Base-by-base conservation (phyloP, 2,113 vertebrate genomes). In the Todiramphus chloris region DNA sequence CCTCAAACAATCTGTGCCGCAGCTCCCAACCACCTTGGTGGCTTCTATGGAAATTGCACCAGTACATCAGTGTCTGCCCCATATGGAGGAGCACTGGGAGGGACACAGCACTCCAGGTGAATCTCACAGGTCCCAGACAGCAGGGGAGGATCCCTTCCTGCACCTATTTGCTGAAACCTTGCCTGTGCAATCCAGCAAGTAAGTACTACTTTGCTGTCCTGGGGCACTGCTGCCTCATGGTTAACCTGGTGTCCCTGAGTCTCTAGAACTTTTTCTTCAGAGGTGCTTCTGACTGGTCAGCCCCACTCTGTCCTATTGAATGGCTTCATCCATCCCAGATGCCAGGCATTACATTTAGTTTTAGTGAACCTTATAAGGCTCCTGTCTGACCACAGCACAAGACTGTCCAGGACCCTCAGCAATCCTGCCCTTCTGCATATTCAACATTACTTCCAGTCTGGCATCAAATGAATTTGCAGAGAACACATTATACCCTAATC, bases 1-100 rank as follows among this genome's bases (percentile, higher is more conserved):
- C 3, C 16, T 43, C 41, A 43, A 43, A 27, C 5, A 46, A 6
- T 3, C 17, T 0, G 3, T 50, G 19, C 16, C 66, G 33, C 43
- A 33, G 10, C 3, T 39, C 4, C 12, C 13, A 63, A 2, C 5
- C 3, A n/a, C 10, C 9, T 17, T 28, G 2, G 5, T 51, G 16
- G 4, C 16, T 11, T 70, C 27, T 4, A 18, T 19, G 16, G 16
- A 13, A 64, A 12, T 53, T 1, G 0, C 41, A 51, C 5, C 4
- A 25, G 9, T 12, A 41, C 9, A 11, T 46, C 4, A 10, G 13
- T 25, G 5, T 35, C 50, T 51, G 7, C 1, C 31, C 4, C 11
- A 8, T 8, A 6, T 0, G 2, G 9, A 67, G 19, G 19, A n/a
- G 8, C 16, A 15, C 11, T 1, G 1, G 27, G 16, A n/a, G 16